Percentiles rank a stretch among this genome's conserved stretches.
These are phyloP conservation scores for Egretta garzetta DNA, from an alignment of 2,113 vertebrate species.

Conservation along the genomic window DNA sequence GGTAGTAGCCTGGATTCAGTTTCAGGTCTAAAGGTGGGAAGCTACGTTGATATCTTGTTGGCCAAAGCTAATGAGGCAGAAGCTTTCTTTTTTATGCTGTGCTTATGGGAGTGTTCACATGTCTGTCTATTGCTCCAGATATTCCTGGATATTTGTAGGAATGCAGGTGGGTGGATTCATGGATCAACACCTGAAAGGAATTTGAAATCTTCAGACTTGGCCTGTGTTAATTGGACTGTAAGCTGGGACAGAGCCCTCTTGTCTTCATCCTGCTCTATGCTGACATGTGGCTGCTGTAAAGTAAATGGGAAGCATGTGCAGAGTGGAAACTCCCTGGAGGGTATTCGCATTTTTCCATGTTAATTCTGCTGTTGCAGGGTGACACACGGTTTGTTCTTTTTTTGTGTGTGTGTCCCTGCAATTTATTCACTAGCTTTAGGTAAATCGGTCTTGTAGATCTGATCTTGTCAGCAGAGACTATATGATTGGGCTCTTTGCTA, in stretches of 20 bases:
- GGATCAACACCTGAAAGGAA: not conserved
- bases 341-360: not conserved
- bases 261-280: not conserved
- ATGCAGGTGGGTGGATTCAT: not conserved
- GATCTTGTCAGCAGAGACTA: not conserved
- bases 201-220: not conserved
- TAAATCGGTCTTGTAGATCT: not conserved
- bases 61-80: not conserved
- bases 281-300: not conserved
- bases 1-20: not conserved
- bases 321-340: not conserved
- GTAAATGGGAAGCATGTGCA: not conserved
- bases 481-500: not conserved
- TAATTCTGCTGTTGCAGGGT: not conserved
- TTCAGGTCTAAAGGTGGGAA: not conserved
- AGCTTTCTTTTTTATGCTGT: not conserved
- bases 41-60: not conserved
- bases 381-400: fast-evolving
- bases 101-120: not conserved
- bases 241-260: not conserved
- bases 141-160: not conserved
- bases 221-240: not conserved
- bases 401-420: no score
- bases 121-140: not conserved
- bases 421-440: not conserved